These are phyloP conservation scores for Dicranocentrus wangi DNA, from an alignment of 2,888 invertebrate genomes.

Conservation along the genomic window DNA sequence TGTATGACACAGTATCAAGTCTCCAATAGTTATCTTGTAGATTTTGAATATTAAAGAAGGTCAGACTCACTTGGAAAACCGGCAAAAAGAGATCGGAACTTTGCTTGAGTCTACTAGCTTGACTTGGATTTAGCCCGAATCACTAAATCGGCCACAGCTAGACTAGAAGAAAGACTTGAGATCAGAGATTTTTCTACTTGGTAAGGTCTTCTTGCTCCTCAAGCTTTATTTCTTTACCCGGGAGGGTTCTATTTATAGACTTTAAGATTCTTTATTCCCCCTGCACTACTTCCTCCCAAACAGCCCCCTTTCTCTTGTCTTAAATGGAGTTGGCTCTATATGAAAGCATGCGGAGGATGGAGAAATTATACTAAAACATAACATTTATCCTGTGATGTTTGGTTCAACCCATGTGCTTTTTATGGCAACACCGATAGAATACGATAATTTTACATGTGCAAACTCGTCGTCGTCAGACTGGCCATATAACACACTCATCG, in stretches of 20 bases:
- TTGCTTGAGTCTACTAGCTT: conserved; percentile 59
- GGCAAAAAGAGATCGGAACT: conserved; percentile 65
- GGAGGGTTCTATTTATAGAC: conserved; percentile 57
- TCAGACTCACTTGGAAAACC: conserved; percentile 63
- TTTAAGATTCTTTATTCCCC: conserved; percentile 49
- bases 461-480: too few species aligned
- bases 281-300: conserved; percentile 43
- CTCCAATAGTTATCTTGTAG: neutral
- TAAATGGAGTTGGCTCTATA: neutral
- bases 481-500: too few species aligned
- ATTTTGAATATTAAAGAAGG: conserved; percentile 33
- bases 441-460: too few species aligned
- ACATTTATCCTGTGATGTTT: neutral
- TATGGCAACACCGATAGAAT: conserved; percentile 35
- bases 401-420: conserved; percentile 25
- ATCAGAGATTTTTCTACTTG: conserved; percentile 39
- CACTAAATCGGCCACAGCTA: conserved; percentile 60
- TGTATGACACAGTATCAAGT: conserved; percentile 17
- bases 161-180: conserved; percentile 61
- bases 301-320: conserved; percentile 19
- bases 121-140: conserved; percentile 59
- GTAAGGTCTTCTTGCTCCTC: conserved; percentile 38
- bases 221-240: conserved; percentile 48
- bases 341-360: too few species aligned
- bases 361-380: too few species aligned